Evolutionary conservation across 1,140 invertebrate species (phyloP), one percentile per base, ranked within the genome.

Genomic region (Geopemphigus sp.): DNA sequence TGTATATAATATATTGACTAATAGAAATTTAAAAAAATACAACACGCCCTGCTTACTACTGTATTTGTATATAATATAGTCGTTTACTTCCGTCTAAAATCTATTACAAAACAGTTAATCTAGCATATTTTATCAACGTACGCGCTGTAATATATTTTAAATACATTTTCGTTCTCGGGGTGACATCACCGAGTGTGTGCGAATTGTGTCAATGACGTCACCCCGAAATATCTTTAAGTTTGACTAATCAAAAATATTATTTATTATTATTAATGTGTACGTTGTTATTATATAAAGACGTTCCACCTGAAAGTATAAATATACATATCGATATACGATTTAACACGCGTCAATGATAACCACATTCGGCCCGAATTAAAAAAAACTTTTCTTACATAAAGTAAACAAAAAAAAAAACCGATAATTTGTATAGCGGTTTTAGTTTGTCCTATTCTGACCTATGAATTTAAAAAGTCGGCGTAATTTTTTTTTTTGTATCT

Each of bases 111-210:
- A 45, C 5, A 45, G 39, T 45, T 5, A 5, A 45, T 5, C 11
- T 45, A 45, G 11, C n/a, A n/a, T n/a, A 45, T 45, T 45, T 5
- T 45, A 45, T 45, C 11, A 17, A 61, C 22, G 29, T 19, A 32
- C 26, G 17, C 1, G 39, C 5, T 0, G n/a, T 22, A 39, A 39
- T 14, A 29, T 5, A 61, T 29, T 12, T 53, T 53, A 45, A 5
- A 12, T 57, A 19, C 26, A 17, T 29, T 63, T 3, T 14, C 17
- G 61, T 29, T 63, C 45, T 68, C 66, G 66, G 39, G 24, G 66
- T 68, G 66, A 50, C 45, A 50, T 68, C 66, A 68, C 45, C 66
- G 50, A 68, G 66, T 68, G 22, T 12, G 8, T 59, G 22, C 12
- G 10, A 24, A 50, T 17, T 6, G 1, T 14, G 45, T 68, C 66